Conservation (phyloP, 2,113 vertebrate species). For the Campylomormyrus numenius region DNA sequence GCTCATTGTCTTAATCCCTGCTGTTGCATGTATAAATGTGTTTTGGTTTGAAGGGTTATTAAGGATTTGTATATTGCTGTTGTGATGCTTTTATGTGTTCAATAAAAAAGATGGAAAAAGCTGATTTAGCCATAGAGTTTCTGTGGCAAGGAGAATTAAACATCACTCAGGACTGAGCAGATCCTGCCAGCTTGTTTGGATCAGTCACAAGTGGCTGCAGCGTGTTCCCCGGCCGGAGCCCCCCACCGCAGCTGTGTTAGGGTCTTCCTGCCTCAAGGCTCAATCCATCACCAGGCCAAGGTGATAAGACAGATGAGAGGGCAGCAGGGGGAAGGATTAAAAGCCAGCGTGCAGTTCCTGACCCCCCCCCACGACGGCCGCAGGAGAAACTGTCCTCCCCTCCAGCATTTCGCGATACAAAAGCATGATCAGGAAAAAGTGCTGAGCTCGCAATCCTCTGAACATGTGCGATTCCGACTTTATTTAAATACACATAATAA, state of each 20-base stretch:
- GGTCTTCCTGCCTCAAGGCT: not conserved
- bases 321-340: not conserved
- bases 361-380: not conserved
- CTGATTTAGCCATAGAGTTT: slow-evolving; percentile 35
- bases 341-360: not conserved
- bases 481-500: not conserved
- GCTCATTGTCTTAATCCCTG: slow-evolving; percentile 58
- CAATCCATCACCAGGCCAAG: not conserved
- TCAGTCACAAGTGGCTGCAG: not conserved
- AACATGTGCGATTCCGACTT: not conserved
- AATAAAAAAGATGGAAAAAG: slow-evolving; percentile 56
- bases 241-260: not conserved
- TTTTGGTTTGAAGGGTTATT: slow-evolving; percentile 58
- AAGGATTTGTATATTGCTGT: slow-evolving; percentile 65
- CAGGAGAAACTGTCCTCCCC: not conserved
- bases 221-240: not conserved
- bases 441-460: not conserved
- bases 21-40: slow-evolving; percentile 62
- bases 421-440: not conserved
- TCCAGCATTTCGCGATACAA: not conserved
- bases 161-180: not conserved
- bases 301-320: not conserved
- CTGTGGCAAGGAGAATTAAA: not conserved
- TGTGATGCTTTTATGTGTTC: slow-evolving; percentile 78
- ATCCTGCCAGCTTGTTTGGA: not conserved